Evolutionary conservation across 2,888 invertebrate species (phyloP).

Genomic region (Drosophila sordidula): DNA sequence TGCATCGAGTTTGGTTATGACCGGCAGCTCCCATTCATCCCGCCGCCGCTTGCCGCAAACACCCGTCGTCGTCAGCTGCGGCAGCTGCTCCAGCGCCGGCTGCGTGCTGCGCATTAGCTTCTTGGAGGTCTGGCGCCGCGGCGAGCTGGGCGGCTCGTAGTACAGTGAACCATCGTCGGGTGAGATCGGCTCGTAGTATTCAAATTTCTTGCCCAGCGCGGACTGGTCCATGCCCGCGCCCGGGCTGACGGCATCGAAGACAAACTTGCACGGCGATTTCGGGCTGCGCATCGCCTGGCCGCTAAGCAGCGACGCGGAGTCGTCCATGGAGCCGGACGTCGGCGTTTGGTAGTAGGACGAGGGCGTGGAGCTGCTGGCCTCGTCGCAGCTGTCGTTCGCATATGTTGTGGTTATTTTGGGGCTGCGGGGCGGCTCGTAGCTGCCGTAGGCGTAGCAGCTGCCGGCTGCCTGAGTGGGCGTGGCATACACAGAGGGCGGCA

Average conservation of each 20-base stretch:
- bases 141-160: slow-evolving; percentile 72
- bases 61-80: slow-evolving; percentile 59
- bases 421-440: slow-evolving; percentile 83
- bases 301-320: slow-evolving; percentile 71
- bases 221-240: slow-evolving; percentile 60
- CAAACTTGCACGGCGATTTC: slow-evolving; percentile 87
- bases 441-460: slow-evolving; percentile 50
- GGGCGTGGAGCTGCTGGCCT: slow-evolving; percentile 71
- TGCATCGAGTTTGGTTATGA: slow-evolving; percentile 71
- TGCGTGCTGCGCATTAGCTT: slow-evolving; percentile 62
- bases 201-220: slow-evolving; percentile 78
- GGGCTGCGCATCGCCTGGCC: slow-evolving; percentile 85
- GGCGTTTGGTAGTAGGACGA: slow-evolving; percentile 84
- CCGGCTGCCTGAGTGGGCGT: slow-evolving; percentile 47
- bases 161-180: slow-evolving; percentile 79
- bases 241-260: slow-evolving; percentile 86
- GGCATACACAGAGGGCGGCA: slow-evolving; percentile 57
- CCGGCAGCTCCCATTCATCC: slow-evolving; percentile 80
- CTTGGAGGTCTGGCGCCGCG: slow-evolving; percentile 72
- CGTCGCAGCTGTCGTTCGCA: slow-evolving; percentile 82
- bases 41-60: slow-evolving; percentile 57
- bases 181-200: slow-evolving; percentile 84
- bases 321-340: slow-evolving; percentile 79
- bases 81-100: slow-evolving; percentile 52
- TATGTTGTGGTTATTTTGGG: slow-evolving; percentile 85